Evolutionary conservation across 1,140 invertebrate genomes (phyloP).

Genomic region (Drosophila serrata): DNA sequence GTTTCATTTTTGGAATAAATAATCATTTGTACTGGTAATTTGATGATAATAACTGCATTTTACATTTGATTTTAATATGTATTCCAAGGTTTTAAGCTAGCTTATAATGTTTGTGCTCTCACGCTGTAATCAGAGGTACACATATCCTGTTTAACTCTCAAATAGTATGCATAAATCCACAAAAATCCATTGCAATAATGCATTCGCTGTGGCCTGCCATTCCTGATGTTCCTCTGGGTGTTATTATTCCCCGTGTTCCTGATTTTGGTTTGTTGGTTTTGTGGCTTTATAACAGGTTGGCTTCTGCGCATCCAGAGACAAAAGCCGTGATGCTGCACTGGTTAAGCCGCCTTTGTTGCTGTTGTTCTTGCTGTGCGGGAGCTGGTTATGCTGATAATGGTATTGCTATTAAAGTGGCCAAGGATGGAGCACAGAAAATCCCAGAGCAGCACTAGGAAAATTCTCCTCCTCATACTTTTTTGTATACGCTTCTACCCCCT

Average conservation of each 20-base stretch:
- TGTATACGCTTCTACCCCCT: background rate
- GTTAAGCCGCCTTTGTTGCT: slow-evolving; percentile 30
- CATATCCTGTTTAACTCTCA: background rate
- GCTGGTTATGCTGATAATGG: slow-evolving; percentile 55
- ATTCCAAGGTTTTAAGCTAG: background rate
- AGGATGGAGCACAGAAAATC: slow-evolving; percentile 32
- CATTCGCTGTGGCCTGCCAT: background rate
- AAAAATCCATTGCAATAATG: slow-evolving; percentile 23
- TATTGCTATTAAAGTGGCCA: slow-evolving; percentile 41
- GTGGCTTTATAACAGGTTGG: slow-evolving; percentile 15
- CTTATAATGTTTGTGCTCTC: background rate
- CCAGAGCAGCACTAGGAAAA: slow-evolving; percentile 5
- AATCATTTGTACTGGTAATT: background rate
- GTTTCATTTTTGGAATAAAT: background rate
- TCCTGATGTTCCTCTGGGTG: background rate
- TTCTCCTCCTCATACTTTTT: background rate
- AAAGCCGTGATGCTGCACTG: slow-evolving; percentile 22
- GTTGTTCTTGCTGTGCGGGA: slow-evolving; percentile 20
- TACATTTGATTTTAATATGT: too few relatives aligned
- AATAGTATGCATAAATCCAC: slow-evolving; percentile 1
- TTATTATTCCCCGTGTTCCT: background rate
- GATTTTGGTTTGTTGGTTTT: background rate
- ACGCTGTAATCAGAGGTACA: background rate
- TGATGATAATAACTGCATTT: too few relatives aligned
- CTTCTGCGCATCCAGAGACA: slow-evolving; percentile 6